These are phyloP conservation scores for Merops nubicus DNA, from an alignment of 2,113 vertebrate genomes.

Conservation along the genomic window DNA sequence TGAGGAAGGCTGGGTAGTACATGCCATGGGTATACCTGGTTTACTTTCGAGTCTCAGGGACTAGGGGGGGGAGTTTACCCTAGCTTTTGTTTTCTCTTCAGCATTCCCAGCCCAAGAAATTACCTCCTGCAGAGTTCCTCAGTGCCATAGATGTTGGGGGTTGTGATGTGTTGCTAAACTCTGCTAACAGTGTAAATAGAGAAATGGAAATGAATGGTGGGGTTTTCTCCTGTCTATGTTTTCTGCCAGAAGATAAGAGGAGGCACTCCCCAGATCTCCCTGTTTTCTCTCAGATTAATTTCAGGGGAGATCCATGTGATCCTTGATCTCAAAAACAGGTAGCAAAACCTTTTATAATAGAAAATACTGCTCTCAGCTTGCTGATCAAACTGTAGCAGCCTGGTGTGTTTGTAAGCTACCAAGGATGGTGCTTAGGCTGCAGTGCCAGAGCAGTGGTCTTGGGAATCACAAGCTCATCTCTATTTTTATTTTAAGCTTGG, in stretches of 20 bases:
- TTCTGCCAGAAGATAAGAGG: background rate
- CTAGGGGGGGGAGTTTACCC: background rate
- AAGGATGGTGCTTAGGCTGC: background rate
- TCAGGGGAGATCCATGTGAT: background rate
- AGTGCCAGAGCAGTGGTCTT: background rate
- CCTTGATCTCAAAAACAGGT: background rate
- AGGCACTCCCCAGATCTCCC: background rate
- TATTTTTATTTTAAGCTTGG: background rate
- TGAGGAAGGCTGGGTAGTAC: background rate
- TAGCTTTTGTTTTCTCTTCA: background rate
- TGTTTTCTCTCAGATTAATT: background rate
- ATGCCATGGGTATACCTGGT: fast-evolving
- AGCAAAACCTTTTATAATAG: background rate
- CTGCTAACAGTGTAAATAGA: background rate
- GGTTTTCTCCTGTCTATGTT: background rate
- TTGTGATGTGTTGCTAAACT: background rate
- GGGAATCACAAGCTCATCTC: background rate
- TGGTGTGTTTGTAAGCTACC: background rate
- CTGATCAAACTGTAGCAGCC: fast-evolving
- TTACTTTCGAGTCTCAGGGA: background rate
- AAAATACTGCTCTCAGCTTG: background rate
- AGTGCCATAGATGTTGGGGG: background rate
- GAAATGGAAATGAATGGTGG: background rate
- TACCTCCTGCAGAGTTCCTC: background rate
- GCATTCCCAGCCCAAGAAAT: background rate